Percentiles rank a stretch among this genome's conserved stretches.
Conservation (phyloP, 2,113 vertebrate species). For the Gobius niger region DNA sequence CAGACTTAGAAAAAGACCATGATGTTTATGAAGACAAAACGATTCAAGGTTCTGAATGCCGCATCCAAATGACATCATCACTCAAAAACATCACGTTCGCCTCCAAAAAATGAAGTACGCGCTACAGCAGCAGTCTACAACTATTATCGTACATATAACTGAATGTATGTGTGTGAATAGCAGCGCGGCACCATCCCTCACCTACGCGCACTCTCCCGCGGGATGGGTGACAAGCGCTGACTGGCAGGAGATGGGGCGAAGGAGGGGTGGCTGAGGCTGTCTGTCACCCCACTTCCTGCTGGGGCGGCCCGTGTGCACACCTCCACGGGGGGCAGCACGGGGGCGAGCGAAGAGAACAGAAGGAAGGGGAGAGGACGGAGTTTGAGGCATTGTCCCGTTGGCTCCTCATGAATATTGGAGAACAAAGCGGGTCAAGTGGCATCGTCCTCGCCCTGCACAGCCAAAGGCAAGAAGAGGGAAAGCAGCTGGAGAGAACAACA, state of each 20-base stretch:
- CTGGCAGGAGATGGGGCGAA: conserved; percentile 50
- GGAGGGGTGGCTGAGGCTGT: conserved; percentile 51
- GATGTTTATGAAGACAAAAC: conserved; percentile 2
- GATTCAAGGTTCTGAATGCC: conserved; percentile 1
- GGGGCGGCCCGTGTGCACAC: conserved; percentile 45
- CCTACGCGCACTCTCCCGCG: conserved; percentile 52
- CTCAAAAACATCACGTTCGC: not conserved
- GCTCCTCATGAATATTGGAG: conserved; percentile 73
- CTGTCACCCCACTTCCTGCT: conserved; percentile 65
- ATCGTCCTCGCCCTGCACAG: conserved; percentile 58
- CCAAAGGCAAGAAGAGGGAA: conserved; percentile 35
- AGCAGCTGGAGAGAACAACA: conserved; percentile 1
- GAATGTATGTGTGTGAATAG: conserved; percentile 31
- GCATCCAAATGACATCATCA: conserved; percentile 23
- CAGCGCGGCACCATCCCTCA: conserved; percentile 38
- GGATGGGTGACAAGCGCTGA: conserved; percentile 55
- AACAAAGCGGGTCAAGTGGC: conserved; percentile 66
- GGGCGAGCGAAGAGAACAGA: conserved; percentile 19
- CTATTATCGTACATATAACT: conserved; percentile 42
- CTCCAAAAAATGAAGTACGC: not conserved
- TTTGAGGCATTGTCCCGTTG: conserved; percentile 54
- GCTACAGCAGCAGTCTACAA: not conserved
- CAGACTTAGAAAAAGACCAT: not conserved
- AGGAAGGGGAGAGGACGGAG: conserved; percentile 23
- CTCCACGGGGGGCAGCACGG: conserved; percentile 20